Evolutionary conservation across 2,797 vertebrate species (phyloP), one percentile per base, ranked within the genome.

Genomic region (Zalophus californianus): DNA sequence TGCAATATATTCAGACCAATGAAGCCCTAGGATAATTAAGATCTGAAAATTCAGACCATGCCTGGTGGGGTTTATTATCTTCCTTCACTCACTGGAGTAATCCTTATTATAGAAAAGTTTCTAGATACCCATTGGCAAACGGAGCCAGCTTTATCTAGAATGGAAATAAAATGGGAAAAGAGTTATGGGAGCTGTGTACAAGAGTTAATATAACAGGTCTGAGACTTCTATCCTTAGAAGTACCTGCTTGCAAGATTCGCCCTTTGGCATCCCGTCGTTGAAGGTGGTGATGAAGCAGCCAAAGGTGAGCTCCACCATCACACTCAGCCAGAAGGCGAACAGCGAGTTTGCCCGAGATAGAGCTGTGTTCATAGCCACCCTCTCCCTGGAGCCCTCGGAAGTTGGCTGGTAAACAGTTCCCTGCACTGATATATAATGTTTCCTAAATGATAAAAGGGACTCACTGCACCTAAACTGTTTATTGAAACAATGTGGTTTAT

Each of bases 271-370:
- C 92, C 99, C 97, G 98, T 99, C 99, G 98, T 99, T 99, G 98
- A 99, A 99, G 13, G 99, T 99, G 29, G 99, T 99, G 98, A 99
- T 99, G 98, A 99, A 99, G 85, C 99, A 99, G 97, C 99, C 99
- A 97, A 99, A 99, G 0, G 99, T 99, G 83, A 99, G 98, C 58
- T 99, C 99, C 94, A 99, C 99, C 99, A 99, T 99, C 97, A 99
- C 99, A 98, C 99, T 99, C 94, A 99, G 98, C 4, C 99, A 99
- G 98, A 99, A 99, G 72, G 99, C 99, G 98, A 99, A 99, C 88
- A 99, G 97, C 0, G 99, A 99, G 97, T 99, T 99, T 7, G 99
- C 99, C 96, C 99, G 99, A 16, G 99, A 99, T 86, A 99, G 98
- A 32, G 99, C 99, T 32, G 99, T 99, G 83, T 99, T 99, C 99